A percentile compares a stretch with the other conserved stretches of the same genome.
Conservation (phyloP, 2,113 vertebrate species). For the Onychorhynchus coronatus region DNA sequence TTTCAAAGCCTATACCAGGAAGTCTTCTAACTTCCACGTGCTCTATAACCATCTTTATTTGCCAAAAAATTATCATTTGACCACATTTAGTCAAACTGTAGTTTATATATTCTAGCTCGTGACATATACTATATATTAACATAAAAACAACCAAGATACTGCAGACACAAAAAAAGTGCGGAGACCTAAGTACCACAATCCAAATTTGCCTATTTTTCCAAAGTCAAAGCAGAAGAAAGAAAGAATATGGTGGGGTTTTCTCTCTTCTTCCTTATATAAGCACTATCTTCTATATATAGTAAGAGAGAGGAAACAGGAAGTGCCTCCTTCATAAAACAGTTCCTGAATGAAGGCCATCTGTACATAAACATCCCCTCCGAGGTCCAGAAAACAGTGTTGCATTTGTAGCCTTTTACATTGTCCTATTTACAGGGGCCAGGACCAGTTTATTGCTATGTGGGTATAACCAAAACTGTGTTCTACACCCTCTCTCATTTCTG, state of each 20-base stretch:
- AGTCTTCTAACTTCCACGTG: neutral
- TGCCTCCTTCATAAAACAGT: neutral
- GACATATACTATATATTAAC: neutral
- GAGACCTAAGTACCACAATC: neutral
- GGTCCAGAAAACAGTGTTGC: neutral
- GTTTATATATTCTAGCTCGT: neutral
- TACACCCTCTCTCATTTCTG: no score
- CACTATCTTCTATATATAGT: neutral
- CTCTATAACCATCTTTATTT: neutral
- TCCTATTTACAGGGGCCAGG: no score
- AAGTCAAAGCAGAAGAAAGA: neutral
- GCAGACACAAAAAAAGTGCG: neutral
- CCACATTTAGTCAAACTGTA: neutral
- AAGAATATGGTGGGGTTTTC: fast-evolving
- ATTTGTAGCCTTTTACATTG: neutral
- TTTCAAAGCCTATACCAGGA: neutral
- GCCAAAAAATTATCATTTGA: neutral
- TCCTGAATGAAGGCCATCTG: neutral
- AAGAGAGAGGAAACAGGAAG: neutral
- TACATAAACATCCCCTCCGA: neutral
- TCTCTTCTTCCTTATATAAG: neutral
- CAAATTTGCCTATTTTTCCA: neutral
- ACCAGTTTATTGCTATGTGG: no score
- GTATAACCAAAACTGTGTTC: no score
- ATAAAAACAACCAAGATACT: neutral